phyloP scores from a whole-genome alignment of 2,113 vertebrate species.

The Callipepla californica region DNA sequence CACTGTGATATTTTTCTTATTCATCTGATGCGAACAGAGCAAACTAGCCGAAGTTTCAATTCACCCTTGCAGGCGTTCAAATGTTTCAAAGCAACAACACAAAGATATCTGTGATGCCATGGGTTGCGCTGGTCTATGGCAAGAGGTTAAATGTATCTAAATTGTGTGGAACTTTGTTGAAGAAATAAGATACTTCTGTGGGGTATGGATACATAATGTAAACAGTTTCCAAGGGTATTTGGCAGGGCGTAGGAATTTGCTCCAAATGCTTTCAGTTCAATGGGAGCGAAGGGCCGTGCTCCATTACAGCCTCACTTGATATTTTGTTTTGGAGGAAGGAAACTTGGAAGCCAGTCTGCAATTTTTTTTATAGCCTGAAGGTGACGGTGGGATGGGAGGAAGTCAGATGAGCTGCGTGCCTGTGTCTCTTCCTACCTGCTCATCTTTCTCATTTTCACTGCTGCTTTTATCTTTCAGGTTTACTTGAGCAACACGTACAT shows the following conservation, averaged over 20 bases:
- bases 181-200: not conserved
- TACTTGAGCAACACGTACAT: not conserved
- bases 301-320: not conserved
- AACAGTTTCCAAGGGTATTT: not conserved
- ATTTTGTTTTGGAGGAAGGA: not conserved
- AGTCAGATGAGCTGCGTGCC: not conserved
- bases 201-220: not conserved
- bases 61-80: not conserved
- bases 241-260: not conserved
- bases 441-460: not conserved
- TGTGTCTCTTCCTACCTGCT: not conserved
- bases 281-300: not conserved
- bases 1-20: not conserved
- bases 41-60: not conserved
- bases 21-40: not conserved
- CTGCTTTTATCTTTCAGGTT: not conserved
- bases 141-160: not conserved
- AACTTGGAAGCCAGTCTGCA: not conserved
- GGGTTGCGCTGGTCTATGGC: not conserved
- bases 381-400: not conserved
- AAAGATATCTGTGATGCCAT: not conserved
- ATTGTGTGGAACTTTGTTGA: not conserved
- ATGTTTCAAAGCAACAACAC: not conserved
- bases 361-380: not conserved
- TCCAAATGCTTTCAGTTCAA: conserved; percentile 2